Evolutionary conservation across 1,140 invertebrate species (phyloP).

Genomic region (Drosophila lini): DNA sequence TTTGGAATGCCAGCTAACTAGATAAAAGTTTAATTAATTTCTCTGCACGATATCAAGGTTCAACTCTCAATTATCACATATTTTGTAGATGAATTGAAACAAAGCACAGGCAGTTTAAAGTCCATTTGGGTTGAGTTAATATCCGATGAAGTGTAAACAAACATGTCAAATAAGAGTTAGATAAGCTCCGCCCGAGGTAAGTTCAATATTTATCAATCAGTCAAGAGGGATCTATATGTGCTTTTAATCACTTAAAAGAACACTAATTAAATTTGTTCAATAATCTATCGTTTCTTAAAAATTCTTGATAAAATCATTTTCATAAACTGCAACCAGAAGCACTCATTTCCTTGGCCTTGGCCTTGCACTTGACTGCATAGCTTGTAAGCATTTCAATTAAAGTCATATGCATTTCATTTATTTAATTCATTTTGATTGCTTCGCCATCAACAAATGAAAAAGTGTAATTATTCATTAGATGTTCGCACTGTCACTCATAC

Average conservation of each 20-base stretch:
- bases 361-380: constrained; percentile 27
- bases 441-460: constrained; percentile 4
- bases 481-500: constrained; percentile 10
- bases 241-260: not conserved
- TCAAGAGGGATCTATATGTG: not conserved
- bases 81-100: constrained; percentile 1
- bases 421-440: constrained; percentile 50
- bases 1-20: constrained; percentile 31
- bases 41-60: constrained; percentile 12
- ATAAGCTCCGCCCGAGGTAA: not conserved
- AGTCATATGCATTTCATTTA: constrained; percentile 35
- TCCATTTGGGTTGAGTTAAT: constrained; percentile 5
- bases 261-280: constrained; percentile 1
- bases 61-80: constrained; percentile 23
- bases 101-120: constrained; percentile 22
- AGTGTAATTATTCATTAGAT: constrained; percentile 22
- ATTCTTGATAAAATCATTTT: not conserved
- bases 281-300: not conserved
- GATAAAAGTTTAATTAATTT: constrained; percentile 40
- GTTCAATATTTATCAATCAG: constrained; percentile 9
- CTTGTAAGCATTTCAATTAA: constrained; percentile 33
- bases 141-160: not conserved
- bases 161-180: constrained; percentile 1
- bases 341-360: constrained; percentile 8
- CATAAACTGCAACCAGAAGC: not conserved